Conservation (phyloP, 2,797 vertebrate genomes). For the Chromis chromis region DNA sequence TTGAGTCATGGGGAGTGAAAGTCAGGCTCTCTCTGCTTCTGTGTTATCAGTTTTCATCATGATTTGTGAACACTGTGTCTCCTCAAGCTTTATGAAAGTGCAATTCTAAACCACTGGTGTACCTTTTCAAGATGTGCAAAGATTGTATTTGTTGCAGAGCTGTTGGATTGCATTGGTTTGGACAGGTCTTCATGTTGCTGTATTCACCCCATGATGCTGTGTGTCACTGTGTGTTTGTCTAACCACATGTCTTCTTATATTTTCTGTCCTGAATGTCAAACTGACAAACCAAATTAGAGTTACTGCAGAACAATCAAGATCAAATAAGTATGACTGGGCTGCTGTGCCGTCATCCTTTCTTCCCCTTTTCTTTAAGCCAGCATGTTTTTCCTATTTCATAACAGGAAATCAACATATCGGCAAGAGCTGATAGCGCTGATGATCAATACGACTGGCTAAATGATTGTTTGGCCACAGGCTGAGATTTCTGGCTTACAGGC, state of each 20-base stretch:
- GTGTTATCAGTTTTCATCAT: background rate
- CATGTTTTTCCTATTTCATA: conserved; percentile 31
- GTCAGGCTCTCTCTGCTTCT: background rate
- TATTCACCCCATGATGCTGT: conserved; percentile 33
- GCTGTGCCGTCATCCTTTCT: conserved; percentile 10
- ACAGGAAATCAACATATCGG: conserved; percentile 58
- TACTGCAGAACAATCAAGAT: conserved; percentile 43
- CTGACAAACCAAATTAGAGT: conserved; percentile 64
- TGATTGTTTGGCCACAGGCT: conserved; percentile 66
- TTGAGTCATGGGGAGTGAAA: background rate
- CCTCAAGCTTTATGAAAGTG: background rate
- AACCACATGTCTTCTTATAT: conserved; percentile 36
- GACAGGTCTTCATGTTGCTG: conserved; percentile 36
- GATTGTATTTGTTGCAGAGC: background rate
- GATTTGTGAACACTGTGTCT: background rate
- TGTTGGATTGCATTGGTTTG: conserved; percentile 34
- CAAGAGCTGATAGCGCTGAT: conserved; percentile 48
- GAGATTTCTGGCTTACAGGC: conserved; percentile 43
- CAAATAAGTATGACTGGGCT: conserved; percentile 27
- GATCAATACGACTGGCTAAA: conserved; percentile 69
- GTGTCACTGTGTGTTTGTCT: conserved; percentile 49
- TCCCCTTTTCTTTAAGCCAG: conserved; percentile 9
- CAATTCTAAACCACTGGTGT: background rate
- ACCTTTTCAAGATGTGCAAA: background rate
- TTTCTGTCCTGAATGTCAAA: conserved; percentile 63